Conservation (phyloP, 2,888 invertebrate genomes). For the Mycalesis mineus region DNA sequence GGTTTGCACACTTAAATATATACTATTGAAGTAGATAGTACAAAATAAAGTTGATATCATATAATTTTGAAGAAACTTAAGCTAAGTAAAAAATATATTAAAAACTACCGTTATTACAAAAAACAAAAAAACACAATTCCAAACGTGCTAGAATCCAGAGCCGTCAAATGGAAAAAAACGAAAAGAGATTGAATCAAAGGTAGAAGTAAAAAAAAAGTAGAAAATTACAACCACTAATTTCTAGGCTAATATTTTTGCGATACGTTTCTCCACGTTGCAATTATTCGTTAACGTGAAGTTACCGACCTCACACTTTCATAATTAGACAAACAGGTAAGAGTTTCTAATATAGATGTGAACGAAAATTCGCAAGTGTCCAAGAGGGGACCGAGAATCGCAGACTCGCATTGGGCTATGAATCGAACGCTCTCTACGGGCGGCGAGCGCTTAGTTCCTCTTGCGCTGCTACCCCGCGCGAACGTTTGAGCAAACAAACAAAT, state of each 20-base stretch:
- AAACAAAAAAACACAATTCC: no score
- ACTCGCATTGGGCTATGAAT: constrained; percentile 47
- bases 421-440: constrained; percentile 59
- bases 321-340: constrained; percentile 42
- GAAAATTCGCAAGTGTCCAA: constrained; percentile 58
- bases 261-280: not conserved
- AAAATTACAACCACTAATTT: not conserved
- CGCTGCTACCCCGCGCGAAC: constrained; percentile 47
- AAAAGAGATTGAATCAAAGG: no score
- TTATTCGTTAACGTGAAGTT: not conserved
- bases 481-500: constrained; percentile 34
- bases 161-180: no score
- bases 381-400: constrained; percentile 31
- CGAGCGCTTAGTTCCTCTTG: constrained; percentile 48
- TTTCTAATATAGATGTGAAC: constrained; percentile 42
- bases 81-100: no score
- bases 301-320: constrained; percentile 30
- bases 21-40: no score
- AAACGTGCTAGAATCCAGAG: no score
- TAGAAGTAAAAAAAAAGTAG: not conserved
- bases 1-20: no score
- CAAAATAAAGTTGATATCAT: no score
- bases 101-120: no score
- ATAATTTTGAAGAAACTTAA: no score
- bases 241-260: not conserved